Evolutionary conservation across 2,888 invertebrate species (phyloP).

Genomic region (Chymomyza fuscimana): DNA sequence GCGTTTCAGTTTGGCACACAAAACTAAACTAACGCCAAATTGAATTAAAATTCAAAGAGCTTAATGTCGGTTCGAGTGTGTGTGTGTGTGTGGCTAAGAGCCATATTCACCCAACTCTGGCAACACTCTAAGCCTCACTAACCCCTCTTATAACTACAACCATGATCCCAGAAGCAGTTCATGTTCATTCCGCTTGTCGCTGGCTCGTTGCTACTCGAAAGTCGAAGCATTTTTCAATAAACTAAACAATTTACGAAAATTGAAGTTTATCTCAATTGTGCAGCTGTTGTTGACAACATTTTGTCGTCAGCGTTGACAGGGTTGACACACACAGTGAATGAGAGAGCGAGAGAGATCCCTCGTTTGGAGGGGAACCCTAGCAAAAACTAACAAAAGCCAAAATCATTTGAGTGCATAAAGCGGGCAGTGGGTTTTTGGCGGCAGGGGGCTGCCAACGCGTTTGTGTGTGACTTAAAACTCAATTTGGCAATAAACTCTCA

Average conservation of each 20-base stretch:
- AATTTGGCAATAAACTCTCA: conserved; percentile 72
- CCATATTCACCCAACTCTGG: not conserved
- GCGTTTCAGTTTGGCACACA: not conserved
- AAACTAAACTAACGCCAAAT: conserved; percentile 66
- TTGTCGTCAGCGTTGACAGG: conserved; percentile 46
- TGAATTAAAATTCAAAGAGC: conserved; percentile 73
- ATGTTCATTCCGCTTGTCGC: not conserved
- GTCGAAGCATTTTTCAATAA: conserved; percentile 74
- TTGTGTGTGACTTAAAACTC: conserved; percentile 61
- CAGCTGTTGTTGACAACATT: conserved; percentile 75
- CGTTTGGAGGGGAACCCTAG: not conserved
- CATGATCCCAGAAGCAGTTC: not conserved
- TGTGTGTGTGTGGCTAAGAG: not conserved
- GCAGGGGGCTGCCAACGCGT: not conserved
- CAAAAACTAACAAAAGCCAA: conserved; percentile 6
- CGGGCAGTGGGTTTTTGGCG: no score
- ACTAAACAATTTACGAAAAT: conserved; percentile 76
- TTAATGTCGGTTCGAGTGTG: conserved; percentile 31
- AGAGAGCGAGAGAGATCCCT: not conserved
- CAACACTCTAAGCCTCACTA: not conserved
- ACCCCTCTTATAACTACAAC: not conserved
- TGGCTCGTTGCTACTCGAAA: conserved; percentile 47
- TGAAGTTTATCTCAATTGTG: conserved; percentile 77
- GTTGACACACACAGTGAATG: not conserved
- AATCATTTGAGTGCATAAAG: not conserved